These are phyloP conservation scores for Hemiscyllium ocellatum DNA, from an alignment of 2,113 vertebrate species.

Conservation along the genomic window DNA sequence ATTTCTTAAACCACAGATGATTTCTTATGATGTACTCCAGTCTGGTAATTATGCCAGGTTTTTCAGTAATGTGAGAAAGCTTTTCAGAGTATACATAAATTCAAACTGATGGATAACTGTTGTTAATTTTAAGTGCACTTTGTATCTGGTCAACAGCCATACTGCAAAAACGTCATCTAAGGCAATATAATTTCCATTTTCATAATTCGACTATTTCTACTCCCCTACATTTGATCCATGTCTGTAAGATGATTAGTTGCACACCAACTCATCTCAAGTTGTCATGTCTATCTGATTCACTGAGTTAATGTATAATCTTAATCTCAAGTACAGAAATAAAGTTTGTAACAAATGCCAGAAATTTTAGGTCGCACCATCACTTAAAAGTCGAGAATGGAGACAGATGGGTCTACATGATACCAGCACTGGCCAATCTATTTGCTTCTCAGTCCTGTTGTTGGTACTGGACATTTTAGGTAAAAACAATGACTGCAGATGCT, in stretches of 20 bases:
- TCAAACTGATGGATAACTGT: background rate
- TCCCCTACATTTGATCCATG: background rate
- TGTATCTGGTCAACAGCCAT: background rate
- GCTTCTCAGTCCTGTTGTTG: too few species aligned
- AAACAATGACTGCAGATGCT: too few species aligned
- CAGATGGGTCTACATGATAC: too few species aligned
- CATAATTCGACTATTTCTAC: background rate
- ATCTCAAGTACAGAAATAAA: background rate
- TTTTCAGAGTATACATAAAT: background rate
- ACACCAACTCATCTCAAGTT: background rate
- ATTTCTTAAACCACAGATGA: background rate
- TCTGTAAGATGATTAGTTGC: background rate
- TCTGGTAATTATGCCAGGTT: background rate
- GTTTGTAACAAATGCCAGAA: background rate
- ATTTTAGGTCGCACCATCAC: too few species aligned
- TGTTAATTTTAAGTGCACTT: background rate
- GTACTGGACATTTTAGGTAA: too few species aligned
- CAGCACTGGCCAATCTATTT: too few species aligned
- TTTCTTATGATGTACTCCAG: background rate
- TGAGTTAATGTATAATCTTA: background rate
- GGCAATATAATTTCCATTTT: background rate
- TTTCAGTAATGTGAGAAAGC: background rate
- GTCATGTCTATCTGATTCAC: background rate
- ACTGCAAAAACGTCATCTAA: background rate
- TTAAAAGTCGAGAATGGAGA: too few species aligned